Evolutionary conservation across 2,113 vertebrate genomes (phyloP).

Genomic region (Nannospalax galili): DNA sequence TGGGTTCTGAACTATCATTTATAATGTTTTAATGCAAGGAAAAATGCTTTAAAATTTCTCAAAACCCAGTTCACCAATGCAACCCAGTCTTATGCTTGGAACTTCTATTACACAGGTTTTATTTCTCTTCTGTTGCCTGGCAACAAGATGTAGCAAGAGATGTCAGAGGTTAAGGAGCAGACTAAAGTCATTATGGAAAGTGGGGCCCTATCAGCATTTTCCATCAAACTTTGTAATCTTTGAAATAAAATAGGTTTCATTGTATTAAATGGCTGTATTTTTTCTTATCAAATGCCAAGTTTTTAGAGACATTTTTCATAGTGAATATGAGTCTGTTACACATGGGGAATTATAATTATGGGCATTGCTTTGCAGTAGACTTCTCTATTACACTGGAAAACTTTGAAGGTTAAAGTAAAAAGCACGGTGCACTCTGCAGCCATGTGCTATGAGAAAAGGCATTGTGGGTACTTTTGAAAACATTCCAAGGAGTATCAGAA

Average conservation of each 20-base stretch:
- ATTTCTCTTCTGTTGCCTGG: conserved; percentile 68
- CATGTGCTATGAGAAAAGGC: neutral
- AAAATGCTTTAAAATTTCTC: conserved; percentile 62
- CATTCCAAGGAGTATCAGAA: conserved; percentile 33
- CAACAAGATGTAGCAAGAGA: conserved; percentile 65
- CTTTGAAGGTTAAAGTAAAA: conserved; percentile 62
- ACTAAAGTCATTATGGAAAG: conserved; percentile 72
- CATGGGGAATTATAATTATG: conserved; percentile 52
- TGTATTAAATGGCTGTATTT: conserved; percentile 66
- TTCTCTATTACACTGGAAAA: neutral
- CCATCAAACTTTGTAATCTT: conserved; percentile 63
- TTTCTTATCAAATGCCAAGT: conserved; percentile 71
- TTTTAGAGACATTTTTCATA: conserved; percentile 55
- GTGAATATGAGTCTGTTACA: conserved; percentile 39
- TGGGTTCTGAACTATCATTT: neutral
- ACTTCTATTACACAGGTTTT: conserved; percentile 63
- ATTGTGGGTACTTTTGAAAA: conserved; percentile 23
- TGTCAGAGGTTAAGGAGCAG: conserved; percentile 73
- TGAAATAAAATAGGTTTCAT: conserved; percentile 73
- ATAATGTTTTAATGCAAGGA: conserved; percentile 37
- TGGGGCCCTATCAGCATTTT: conserved; percentile 62
- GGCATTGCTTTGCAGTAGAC: conserved; percentile 20
- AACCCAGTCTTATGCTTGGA: conserved; percentile 35
- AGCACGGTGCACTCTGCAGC: neutral
- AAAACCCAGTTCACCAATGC: conserved; percentile 1